These are phyloP conservation scores for Temnopleurus reevesii DNA, from an alignment of 53 echinoderm and acorn worm species.

Conservation along the genomic window DNA sequence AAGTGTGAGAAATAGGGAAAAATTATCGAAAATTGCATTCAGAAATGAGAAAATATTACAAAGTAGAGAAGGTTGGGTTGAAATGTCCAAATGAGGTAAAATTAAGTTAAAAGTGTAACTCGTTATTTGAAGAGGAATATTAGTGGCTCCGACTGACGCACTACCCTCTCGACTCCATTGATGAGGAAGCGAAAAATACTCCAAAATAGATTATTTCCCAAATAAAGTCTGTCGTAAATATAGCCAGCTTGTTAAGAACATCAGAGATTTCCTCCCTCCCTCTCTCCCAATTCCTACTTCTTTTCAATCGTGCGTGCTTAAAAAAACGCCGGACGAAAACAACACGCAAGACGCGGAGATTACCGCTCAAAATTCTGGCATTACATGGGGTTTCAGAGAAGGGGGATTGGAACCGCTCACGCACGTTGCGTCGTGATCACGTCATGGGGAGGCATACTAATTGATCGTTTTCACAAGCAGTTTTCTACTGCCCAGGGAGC, in stretches of 20 bases:
- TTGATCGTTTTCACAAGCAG: slow-evolving; percentile 52
- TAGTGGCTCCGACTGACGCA: slow-evolving; percentile 6
- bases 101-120: too few species aligned
- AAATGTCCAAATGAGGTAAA: too few species aligned
- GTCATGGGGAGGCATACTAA: slow-evolving; percentile 53
- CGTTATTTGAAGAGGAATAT: not conserved
- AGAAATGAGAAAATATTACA: too few species aligned
- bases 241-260: not conserved
- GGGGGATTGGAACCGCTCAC: slow-evolving; percentile 5
- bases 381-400: slow-evolving; percentile 16
- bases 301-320: slow-evolving; percentile 26
- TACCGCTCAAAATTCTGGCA: slow-evolving; percentile 31
- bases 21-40: too few species aligned
- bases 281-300: not conserved
- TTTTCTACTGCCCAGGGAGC: slow-evolving; percentile 1
- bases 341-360: slow-evolving; percentile 8
- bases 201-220: slow-evolving; percentile 52
- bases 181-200: slow-evolving; percentile 1
- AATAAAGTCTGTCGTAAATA: slow-evolving; percentile 34
- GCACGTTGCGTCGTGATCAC: slow-evolving; percentile 19
- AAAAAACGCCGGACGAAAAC: slow-evolving; percentile 8
- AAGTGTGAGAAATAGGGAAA: too few species aligned
- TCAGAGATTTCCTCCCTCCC: not conserved
- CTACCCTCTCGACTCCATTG: not conserved
- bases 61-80: too few species aligned